Percentiles rank a stretch among this genome's conserved stretches.
These are phyloP conservation scores for Schizotus pectinicornis DNA, from an alignment of 2,888 invertebrate genomes.

Conservation along the genomic window DNA sequence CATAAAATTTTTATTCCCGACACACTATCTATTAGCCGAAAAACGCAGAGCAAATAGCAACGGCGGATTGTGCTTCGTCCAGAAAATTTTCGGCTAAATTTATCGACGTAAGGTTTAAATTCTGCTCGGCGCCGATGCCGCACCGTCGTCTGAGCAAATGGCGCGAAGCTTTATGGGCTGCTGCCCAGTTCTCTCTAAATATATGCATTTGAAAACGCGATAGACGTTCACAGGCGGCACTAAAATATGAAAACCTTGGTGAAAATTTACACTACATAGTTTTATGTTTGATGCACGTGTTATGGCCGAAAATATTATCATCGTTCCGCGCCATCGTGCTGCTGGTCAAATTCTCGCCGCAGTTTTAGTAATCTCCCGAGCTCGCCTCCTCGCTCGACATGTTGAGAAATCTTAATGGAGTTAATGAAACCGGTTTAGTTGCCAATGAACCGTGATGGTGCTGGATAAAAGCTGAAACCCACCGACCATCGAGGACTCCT, in stretches of 20 bases:
- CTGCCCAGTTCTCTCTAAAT: too few species aligned
- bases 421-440: conserved; percentile 19
- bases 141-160: too few species aligned
- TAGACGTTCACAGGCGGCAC: conserved; percentile 45
- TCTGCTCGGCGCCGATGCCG: too few species aligned
- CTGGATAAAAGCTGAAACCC: conserved; percentile 20
- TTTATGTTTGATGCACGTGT: conserved; percentile 49
- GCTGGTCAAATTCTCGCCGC: not conserved
- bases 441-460: conserved; percentile 9
- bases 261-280: conserved; percentile 42
- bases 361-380: conserved; percentile 1
- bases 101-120: too few species aligned
- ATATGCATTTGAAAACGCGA: conserved; percentile 7
- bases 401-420: conserved; percentile 13
- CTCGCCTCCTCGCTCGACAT: not conserved
- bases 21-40: conserved; percentile 22
- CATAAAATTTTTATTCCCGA: conserved; percentile 40
- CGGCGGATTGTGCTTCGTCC: too few species aligned
- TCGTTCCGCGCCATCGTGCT: conserved; percentile 17
- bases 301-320: conserved; percentile 36
- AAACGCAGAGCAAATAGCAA: conserved; percentile 13
- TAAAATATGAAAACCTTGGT: conserved; percentile 52
- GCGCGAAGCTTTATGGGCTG: too few species aligned
- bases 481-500: not conserved
- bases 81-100: too few species aligned